These are phyloP conservation scores for Rhagologus leucostigma DNA, from an alignment of 2,113 vertebrate species.

Conservation along the genomic window DNA sequence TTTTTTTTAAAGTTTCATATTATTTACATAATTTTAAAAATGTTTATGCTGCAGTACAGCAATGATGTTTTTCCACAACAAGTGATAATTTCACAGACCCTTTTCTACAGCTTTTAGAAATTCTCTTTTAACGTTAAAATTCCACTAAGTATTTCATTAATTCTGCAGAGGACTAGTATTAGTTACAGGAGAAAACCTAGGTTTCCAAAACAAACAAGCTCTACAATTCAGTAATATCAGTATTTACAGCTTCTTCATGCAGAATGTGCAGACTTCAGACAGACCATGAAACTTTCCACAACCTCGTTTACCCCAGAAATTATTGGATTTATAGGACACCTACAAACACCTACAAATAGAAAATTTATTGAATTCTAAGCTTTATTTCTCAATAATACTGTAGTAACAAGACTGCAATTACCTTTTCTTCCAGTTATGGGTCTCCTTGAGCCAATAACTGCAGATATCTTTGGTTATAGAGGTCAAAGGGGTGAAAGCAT, in stretches of 20 bases:
- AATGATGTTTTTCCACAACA: neutral
- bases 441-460: neutral
- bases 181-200: neutral
- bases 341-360: slow-evolving; percentile 43
- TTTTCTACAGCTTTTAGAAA: neutral
- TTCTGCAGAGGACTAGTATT: neutral
- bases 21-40: neutral
- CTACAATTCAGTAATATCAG: neutral
- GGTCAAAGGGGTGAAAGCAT: neutral
- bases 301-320: neutral
- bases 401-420: neutral
- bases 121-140: neutral
- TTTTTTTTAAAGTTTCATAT: neutral
- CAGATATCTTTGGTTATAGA: neutral
- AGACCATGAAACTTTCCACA: neutral
- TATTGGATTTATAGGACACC: slow-evolving; percentile 42
- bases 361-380: slow-evolving; percentile 22
- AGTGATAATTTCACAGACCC: neutral
- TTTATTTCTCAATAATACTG: slow-evolving; percentile 9
- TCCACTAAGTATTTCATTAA: neutral
- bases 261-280: neutral
- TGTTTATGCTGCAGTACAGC: neutral
- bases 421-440: neutral
- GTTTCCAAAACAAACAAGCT: neutral
- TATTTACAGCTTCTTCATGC: neutral